phyloP scores from a whole-genome alignment of 1,140 invertebrate species.

The Cephus cinctus region DNA sequence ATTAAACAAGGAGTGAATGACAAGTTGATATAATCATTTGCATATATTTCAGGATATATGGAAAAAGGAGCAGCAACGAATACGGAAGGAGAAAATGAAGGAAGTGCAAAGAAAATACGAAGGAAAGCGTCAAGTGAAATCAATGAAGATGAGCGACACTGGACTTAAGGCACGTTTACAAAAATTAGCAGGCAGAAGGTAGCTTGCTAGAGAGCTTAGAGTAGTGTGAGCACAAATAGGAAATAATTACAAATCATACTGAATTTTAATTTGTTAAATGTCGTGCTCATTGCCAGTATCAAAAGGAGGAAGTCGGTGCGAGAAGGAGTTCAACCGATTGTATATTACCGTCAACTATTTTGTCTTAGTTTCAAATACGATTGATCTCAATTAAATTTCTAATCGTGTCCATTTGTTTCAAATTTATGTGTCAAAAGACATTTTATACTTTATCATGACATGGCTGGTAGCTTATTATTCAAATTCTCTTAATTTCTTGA shows the following conservation, averaged over 20 bases:
- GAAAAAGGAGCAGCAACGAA: slow-evolving; percentile 87
- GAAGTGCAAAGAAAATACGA: slow-evolving; percentile 65
- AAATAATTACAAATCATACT: background rate
- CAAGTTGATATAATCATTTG: slow-evolving; percentile 3
- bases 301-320: background rate
- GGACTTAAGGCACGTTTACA: slow-evolving; percentile 64
- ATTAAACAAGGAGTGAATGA: too few relatives aligned
- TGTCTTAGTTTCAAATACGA: background rate
- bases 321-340: background rate
- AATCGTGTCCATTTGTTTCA: too few relatives aligned
- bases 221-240: background rate
- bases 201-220: slow-evolving; percentile 11
- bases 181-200: slow-evolving; percentile 53
- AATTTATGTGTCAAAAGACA: too few relatives aligned
- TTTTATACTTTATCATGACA: too few relatives aligned
- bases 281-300: background rate
- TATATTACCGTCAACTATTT: background rate
- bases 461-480: too few relatives aligned
- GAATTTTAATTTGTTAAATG: background rate
- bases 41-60: slow-evolving; percentile 69
- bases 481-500: too few relatives aligned
- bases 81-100: slow-evolving; percentile 75
- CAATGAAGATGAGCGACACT: slow-evolving; percentile 60
- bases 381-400: too few relatives aligned
- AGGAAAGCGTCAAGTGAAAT: slow-evolving; percentile 58